Percentiles rank a stretch among this genome's conserved stretches.
Evolutionary conservation across 1,140 invertebrate genomes (phyloP).

Genomic region (Melitaea cinxia): DNA sequence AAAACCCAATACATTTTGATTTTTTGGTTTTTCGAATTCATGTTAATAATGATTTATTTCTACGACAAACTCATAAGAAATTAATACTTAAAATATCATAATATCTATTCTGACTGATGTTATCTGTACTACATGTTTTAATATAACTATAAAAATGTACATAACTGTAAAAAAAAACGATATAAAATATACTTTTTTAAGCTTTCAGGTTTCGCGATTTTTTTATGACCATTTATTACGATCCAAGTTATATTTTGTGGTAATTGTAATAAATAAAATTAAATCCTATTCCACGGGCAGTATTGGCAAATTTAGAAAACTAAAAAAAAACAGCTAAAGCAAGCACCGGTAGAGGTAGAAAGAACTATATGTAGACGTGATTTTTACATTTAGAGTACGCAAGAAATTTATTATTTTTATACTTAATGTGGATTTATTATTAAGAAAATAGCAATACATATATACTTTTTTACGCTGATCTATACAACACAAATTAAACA

Average conservation of each 20-base stretch:
- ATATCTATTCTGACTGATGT: too few species aligned
- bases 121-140: too few species aligned
- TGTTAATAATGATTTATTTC: background rate
- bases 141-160: too few species aligned
- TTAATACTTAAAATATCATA: background rate
- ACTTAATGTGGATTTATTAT: slow-evolving; percentile 27
- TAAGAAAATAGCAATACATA: background rate
- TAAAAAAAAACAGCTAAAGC: slow-evolving; percentile 49
- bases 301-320: slow-evolving; percentile 22
- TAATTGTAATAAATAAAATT: background rate
- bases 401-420: slow-evolving; percentile 19
- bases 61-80: background rate
- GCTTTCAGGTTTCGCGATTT: too few species aligned
- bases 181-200: too few species aligned
- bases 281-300: slow-evolving; percentile 2
- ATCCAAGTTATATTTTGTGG: background rate
- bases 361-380: slow-evolving; percentile 38
- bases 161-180: too few species aligned
- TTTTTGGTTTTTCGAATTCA: background rate
- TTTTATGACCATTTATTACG: too few species aligned
- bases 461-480: background rate
- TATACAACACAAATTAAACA: slow-evolving; percentile 1
- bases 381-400: slow-evolving; percentile 26
- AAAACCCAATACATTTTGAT: background rate
- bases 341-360: slow-evolving; percentile 74